Conservation (phyloP, 2,113 vertebrate genomes). For the Epinephelus lanceolatus region DNA sequence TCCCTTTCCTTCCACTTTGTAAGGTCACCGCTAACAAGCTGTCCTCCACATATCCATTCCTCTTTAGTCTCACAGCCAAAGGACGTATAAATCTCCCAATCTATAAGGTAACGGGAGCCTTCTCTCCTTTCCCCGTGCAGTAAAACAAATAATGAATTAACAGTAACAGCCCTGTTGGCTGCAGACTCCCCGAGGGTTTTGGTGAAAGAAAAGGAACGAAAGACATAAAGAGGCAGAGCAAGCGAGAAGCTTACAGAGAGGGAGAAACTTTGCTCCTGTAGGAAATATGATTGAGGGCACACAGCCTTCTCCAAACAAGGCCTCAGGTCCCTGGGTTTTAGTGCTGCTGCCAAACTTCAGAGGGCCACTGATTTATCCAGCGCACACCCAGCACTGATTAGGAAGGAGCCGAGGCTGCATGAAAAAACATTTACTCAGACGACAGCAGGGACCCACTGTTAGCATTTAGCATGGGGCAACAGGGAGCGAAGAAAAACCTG, state of each 20-base stretch:
- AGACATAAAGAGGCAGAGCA: slow-evolving; percentile 54
- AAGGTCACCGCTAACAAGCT: slow-evolving; percentile 76
- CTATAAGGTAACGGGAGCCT: slow-evolving; percentile 68
- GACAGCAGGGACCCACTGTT: slow-evolving; percentile 51
- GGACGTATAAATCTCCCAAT: slow-evolving; percentile 75
- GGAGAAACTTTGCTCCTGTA: slow-evolving; percentile 67
- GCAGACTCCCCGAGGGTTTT: slow-evolving; percentile 70
- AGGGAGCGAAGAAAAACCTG: background rate
- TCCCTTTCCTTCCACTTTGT: slow-evolving; percentile 67
- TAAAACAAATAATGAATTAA: slow-evolving; percentile 83
- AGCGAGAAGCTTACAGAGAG: slow-evolving; percentile 50
- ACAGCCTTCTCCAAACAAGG: slow-evolving; percentile 74
- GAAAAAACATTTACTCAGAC: slow-evolving; percentile 81
- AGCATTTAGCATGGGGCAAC: slow-evolving; percentile 35
- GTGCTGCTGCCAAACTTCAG: slow-evolving; percentile 81
- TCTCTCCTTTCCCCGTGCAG: slow-evolving; percentile 65
- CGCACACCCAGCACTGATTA: slow-evolving; percentile 80
- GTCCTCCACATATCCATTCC: slow-evolving; percentile 66
- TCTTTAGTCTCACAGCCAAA: slow-evolving; percentile 56
- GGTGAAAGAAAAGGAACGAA: slow-evolving; percentile 59
- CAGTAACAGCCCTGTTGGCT: slow-evolving; percentile 72
- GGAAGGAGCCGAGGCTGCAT: slow-evolving; percentile 67
- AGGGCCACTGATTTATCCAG: slow-evolving; percentile 82
- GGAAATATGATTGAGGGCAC: slow-evolving; percentile 79
- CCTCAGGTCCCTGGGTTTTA: slow-evolving; percentile 73